Evolutionary conservation across 1,140 invertebrate genomes (phyloP).

Genomic region (Brachionus rotundiformis): DNA sequence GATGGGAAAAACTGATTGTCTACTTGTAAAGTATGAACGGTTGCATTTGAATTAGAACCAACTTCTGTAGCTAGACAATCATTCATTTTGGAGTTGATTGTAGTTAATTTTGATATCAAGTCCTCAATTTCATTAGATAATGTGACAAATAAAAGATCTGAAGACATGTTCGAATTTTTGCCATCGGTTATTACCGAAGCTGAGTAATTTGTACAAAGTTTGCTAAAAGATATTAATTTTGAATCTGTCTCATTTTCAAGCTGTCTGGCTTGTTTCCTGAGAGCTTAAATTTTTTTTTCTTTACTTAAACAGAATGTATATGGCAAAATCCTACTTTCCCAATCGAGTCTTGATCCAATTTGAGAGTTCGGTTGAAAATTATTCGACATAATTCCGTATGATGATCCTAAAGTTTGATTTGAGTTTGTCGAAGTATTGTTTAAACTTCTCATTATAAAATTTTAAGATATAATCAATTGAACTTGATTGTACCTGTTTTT

Average conservation of each 20-base stretch:
- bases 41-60: not conserved
- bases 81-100: constrained; percentile 52
- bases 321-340: constrained; percentile 19
- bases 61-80: not conserved
- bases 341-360: not conserved
- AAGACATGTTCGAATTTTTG: constrained; percentile 72
- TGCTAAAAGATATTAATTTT: constrained; percentile 91
- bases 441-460: constrained; percentile 45
- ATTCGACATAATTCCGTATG: not conserved
- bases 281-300: too few species aligned
- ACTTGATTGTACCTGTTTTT: not conserved
- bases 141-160: constrained; percentile 87
- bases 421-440: not conserved
- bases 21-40: constrained; percentile 23
- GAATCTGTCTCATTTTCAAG: constrained; percentile 95
- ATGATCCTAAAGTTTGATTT: constrained; percentile 7
- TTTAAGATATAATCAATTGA: not conserved
- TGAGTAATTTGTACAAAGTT: constrained; percentile 73
- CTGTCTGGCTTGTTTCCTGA: constrained; percentile 82
- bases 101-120: constrained; percentile 75
- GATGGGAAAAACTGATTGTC: not conserved
- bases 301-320: too few species aligned
- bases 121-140: constrained; percentile 87
- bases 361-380: not conserved
- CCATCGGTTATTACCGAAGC: constrained; percentile 48